Evolutionary conservation across 2,113 vertebrate species (phyloP), one percentile per base, ranked within the genome.

Genomic region (Chionis minor): DNA sequence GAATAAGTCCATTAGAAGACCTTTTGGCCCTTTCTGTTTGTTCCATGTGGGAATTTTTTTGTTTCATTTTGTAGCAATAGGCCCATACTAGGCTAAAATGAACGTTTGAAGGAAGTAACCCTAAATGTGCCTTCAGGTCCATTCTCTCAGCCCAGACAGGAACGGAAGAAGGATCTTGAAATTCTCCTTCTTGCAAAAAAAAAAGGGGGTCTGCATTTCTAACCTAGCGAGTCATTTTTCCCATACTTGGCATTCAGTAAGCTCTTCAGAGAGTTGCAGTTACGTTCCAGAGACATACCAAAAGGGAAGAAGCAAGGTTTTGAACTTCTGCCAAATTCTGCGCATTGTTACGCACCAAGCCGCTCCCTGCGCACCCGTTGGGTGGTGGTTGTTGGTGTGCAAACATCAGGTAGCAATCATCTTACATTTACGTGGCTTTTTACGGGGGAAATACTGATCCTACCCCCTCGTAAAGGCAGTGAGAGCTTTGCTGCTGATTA

Each of bases 301-400:
- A 92, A 90, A 88, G 45, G 66, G 84, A 91, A 93, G 78, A 91
- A 95, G 51, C 58, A 51, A 90, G 54, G 42, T 92, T 96, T 90
- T 94, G 81, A 74, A 62, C 38, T 40, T 8, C n/a, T 96, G 94
- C 91, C 91, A 96, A 95, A 80, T 62, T 15, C 54, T 91, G 65
- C 1, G 0, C n/a, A 3, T 40, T 63, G 56, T 92, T 94, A 84
- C 3, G 0, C 72, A 65, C 56, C 22, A 6, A 38, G 52, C 20
- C 8, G 0, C 69, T 91, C 69, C 71, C 82, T 75, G 71, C 6
- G 4, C 58, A n/a, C 32, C 9, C 33, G 0, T 33, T 81, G 74
- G 81, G 83, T 16, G 2, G 81, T 12, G 6, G 27, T 4, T 66
- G 7, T 28, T 15, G 51, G 38, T 54, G 55, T 70, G 51, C 65